phyloP scores from a whole-genome alignment of 2,797 vertebrate species.

The Stomatorhinus walkeri region DNA sequence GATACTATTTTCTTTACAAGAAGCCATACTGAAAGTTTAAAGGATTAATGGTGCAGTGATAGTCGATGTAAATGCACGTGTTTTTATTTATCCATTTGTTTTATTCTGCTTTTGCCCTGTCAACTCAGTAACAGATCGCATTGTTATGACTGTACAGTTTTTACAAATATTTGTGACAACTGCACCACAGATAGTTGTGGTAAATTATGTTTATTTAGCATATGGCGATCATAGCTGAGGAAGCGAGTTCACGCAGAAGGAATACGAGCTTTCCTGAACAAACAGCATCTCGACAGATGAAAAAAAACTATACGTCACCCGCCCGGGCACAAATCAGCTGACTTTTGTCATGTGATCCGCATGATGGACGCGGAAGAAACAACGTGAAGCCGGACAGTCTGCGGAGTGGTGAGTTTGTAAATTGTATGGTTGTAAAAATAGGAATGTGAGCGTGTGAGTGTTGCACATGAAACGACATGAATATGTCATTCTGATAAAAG shows the following conservation, averaged over 20 bases:
- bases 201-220: background rate
- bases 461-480: background rate
- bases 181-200: background rate
- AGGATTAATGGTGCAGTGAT: background rate
- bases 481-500: background rate
- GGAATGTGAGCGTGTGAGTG: background rate
- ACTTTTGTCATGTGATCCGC: background rate
- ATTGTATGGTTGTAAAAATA: background rate
- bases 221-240: background rate
- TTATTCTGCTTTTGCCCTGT: conserved; percentile 1
- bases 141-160: background rate
- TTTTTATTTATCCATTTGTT: background rate
- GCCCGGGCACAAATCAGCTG: background rate
- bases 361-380: background rate
- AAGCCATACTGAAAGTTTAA: background rate
- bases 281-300: background rate
- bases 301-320: background rate
- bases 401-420: background rate
- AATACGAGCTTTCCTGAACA: background rate
- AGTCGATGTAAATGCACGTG: background rate
- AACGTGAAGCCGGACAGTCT: background rate
- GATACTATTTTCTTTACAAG: background rate
- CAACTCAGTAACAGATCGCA: background rate
- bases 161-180: background rate
- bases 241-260: background rate